Evolutionary conservation across 2,888 invertebrate species (phyloP).

Genomic region (Gisinianus flammeolus): DNA sequence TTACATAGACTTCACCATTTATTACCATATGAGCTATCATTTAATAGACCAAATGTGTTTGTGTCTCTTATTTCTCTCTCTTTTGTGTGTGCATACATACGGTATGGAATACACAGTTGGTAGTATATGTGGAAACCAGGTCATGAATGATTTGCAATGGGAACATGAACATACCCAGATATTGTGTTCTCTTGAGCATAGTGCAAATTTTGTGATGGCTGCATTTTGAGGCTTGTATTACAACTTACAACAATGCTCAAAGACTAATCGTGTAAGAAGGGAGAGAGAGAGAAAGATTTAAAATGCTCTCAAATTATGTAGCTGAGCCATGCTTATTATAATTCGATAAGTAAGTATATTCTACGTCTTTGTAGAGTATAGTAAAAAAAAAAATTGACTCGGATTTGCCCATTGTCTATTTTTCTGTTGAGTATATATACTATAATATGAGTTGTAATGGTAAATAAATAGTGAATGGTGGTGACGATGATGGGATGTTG

Average conservation of each 20-base stretch:
- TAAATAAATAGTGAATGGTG: no score
- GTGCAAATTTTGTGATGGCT: not conserved
- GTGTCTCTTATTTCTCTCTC: not conserved
- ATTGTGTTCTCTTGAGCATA: not conserved
- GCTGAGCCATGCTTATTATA: not conserved
- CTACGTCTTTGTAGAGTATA: no score
- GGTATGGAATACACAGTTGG: no score
- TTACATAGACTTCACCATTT: not conserved
- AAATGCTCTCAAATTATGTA: not conserved
- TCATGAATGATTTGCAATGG: slow-evolving; percentile 31
- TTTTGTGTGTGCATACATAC: no score
- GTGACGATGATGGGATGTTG: no score
- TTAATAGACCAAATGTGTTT: not conserved
- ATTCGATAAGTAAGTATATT: not conserved
- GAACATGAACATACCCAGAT: not conserved
- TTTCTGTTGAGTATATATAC: not conserved
- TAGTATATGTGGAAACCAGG: slow-evolving; percentile 33
- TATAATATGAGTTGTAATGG: not conserved
- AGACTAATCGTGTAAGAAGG: not conserved
- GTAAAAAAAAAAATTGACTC: no score
- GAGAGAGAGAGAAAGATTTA: not conserved
- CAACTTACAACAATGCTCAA: not conserved
- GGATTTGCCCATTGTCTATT: not conserved
- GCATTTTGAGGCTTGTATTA: slow-evolving; percentile 5
- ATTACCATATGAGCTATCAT: not conserved